Evolutionary conservation across 1,140 invertebrate species (phyloP).

Genomic region (Drosophila santomea): DNA sequence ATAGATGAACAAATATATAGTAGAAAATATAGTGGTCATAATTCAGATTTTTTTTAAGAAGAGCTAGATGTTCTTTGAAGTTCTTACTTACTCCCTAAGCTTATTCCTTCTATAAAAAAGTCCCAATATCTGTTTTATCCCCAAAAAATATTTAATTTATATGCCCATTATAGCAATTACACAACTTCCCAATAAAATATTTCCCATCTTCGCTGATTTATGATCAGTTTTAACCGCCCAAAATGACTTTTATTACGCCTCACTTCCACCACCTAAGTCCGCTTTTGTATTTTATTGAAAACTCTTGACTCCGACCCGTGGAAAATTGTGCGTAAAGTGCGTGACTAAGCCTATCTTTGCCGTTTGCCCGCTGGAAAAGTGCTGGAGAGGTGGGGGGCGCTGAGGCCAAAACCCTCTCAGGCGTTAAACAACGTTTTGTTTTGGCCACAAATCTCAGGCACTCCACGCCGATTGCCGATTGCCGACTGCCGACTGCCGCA

Average conservation of each 20-base stretch:
- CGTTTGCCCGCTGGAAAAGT: not conserved
- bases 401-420: constrained; percentile 32
- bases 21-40: no score
- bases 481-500: constrained; percentile 55
- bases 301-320: constrained; percentile 18
- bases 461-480: constrained; percentile 21
- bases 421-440: constrained; percentile 62
- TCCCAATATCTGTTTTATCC: not conserved
- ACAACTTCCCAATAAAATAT: not conserved
- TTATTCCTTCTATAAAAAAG: no score
- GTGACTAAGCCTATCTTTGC: constrained; percentile 44
- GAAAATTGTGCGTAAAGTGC: constrained; percentile 63
- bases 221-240: not conserved
- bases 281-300: constrained; percentile 3
- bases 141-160: not conserved
- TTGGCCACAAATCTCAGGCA: constrained; percentile 69
- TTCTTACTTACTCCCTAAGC: no score
- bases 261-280: not conserved
- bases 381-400: not conserved
- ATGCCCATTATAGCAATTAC: not conserved
- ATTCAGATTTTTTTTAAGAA: no score
- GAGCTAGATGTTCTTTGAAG: no score
- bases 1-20: no score
- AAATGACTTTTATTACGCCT: not conserved
- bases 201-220: constrained; percentile 1